Evolutionary conservation across 2,797 vertebrate species (phyloP), one percentile per base, ranked within the genome.

Genomic region (Atherinosoma microstoma): DNA sequence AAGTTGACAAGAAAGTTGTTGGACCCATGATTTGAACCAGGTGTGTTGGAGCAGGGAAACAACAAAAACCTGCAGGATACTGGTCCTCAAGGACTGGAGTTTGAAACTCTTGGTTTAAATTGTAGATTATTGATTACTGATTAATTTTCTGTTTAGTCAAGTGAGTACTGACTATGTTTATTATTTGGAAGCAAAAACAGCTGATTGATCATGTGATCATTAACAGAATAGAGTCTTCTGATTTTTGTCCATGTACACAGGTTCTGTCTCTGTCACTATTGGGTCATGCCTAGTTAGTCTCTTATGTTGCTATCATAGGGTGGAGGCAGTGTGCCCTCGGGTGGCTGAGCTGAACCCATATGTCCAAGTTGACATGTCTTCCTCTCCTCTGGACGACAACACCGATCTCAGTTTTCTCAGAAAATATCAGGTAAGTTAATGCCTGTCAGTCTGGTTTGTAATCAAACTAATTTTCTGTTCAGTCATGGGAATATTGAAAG

Each of bases 271-370:
- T 27, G 20, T 24, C 1, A 3, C 1, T 32, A 6, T 32, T 32
- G 30, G 30, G 30, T 2, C 2, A 15, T 64, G 64, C 18, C 57
- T 20, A 60, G 40, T 1, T 8, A 6, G 35, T 29, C 12, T 74
- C 8, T 69, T 40, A 3, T 66, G 18, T 74, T 66, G 36, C 22
- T 70, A 0, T 90, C 83, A 85, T 86, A 99, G 98, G 86, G 96
- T 96, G 74, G 96, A 98, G 87, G 96, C 97, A 24, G 94, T 96
- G 1, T 95, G 96, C 88, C 92, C 92, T 42, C 95, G 82, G 51
- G 94, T 99, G 64, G 94, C 96, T 68, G 97, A 98, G 80, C 90
- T 99, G 79, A 99, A 99, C 91, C 97, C 97, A 0, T 98, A 99
- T 49, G 98, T 99, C 68, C 96, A 95, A 57, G 96, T 99, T 65